These are phyloP conservation scores for Chiropotes sagulatus DNA, from an alignment of 2,797 vertebrate genomes.

Conservation along the genomic window DNA sequence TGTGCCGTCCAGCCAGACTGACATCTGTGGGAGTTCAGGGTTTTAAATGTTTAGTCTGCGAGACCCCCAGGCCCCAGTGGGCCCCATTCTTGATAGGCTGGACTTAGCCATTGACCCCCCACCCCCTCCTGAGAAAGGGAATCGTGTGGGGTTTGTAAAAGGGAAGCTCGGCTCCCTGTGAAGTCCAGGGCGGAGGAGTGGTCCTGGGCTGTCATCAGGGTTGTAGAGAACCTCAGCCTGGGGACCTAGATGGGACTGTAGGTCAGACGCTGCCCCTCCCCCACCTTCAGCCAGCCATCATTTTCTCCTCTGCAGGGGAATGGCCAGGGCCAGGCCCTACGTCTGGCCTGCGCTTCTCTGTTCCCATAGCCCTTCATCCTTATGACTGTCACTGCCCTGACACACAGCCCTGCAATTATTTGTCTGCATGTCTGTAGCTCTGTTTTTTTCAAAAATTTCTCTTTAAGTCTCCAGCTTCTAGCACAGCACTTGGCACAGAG, in stretches of 20 bases:
- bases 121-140: slow-evolving; percentile 32
- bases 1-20: slow-evolving; percentile 71
- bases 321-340: background rate
- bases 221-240: background rate
- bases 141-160: background rate
- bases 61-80: slow-evolving; percentile 70
- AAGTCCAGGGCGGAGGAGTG: background rate
- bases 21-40: slow-evolving; percentile 78
- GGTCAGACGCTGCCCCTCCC: background rate
- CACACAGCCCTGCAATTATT: background rate
- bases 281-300: accelerated
- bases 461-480: background rate
- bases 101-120: background rate
- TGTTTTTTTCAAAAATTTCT: background rate
- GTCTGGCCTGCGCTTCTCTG: background rate
- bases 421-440: background rate
- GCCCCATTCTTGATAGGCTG: slow-evolving; percentile 54
- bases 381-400: background rate
- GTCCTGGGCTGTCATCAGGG: background rate
- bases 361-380: background rate
- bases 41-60: slow-evolving; percentile 78
- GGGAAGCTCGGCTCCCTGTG: background rate
- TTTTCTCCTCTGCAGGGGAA: background rate
- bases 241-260: background rate
- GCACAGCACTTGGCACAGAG: background rate